These are phyloP conservation scores for Ormyrus labotus DNA, from an alignment of 2,888 invertebrate species.

Conservation along the genomic window DNA sequence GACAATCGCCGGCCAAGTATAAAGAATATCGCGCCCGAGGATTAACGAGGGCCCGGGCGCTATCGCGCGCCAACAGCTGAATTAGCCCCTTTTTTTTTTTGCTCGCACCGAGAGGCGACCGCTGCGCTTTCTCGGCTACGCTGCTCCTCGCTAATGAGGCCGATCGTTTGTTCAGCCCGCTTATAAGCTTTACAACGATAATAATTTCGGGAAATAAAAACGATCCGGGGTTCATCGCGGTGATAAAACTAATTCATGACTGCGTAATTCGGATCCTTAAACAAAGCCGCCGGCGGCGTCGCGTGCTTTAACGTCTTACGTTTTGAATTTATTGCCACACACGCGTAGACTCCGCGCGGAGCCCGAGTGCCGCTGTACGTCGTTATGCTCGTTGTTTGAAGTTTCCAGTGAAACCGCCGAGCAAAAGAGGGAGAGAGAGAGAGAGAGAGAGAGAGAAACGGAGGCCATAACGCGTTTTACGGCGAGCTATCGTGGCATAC, in stretches of 20 bases:
- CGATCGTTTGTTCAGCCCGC: too few relatives aligned
- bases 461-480: constrained; percentile 47
- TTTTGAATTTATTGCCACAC: constrained; percentile 36
- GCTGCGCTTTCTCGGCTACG: too few relatives aligned
- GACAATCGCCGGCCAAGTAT: too few relatives aligned
- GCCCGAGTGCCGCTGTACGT: not conserved
- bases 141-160: too few relatives aligned
- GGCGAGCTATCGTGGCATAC: constrained; percentile 18
- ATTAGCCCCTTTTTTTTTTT: too few relatives aligned
- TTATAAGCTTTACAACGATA: too few relatives aligned
- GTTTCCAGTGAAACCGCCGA: constrained; percentile 31
- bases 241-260: constrained; percentile 33
- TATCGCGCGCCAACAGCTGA: too few relatives aligned
- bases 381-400: constrained; percentile 31
- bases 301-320: constrained; percentile 37
- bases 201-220: not conserved
- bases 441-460: too few relatives aligned
- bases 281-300: constrained; percentile 5
- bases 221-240: not conserved
- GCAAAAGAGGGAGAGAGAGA: not conserved
- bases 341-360: not conserved
- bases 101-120: too few relatives aligned
- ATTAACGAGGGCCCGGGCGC: too few relatives aligned
- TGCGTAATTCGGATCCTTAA: constrained; percentile 32
- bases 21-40: too few relatives aligned